phyloP scores from a whole-genome alignment of 2,113 vertebrate genomes.

The Apodemus speciosus region DNA sequence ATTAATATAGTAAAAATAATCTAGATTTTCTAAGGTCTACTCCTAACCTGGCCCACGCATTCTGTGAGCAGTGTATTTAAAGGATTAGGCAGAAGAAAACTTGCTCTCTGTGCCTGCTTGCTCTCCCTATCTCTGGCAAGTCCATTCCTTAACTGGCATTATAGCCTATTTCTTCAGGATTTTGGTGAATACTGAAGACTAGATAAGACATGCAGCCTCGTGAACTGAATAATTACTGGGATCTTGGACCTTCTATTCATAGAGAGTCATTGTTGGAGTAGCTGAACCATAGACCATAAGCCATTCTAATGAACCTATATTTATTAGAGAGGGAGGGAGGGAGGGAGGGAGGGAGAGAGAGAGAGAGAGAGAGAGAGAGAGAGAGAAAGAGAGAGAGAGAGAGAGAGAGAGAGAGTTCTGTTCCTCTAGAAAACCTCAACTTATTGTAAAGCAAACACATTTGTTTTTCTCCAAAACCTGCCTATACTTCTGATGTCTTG shows the following conservation, averaged over 20 bases:
- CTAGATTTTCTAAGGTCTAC: not conserved
- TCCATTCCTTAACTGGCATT: not conserved
- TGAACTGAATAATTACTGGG: not conserved
- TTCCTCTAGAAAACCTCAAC: not conserved
- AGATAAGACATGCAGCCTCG: not conserved
- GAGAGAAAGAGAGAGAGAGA: no score
- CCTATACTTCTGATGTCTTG: not conserved
- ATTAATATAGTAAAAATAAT: no score
- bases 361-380: no score
- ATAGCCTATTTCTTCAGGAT: not conserved
- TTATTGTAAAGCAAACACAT: not conserved
- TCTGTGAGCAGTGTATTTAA: not conserved
- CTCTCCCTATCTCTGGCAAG: not conserved
- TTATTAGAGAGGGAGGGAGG: no score
- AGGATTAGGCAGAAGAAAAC: not conserved
- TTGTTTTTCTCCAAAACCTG: not conserved
- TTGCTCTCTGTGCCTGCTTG: not conserved
- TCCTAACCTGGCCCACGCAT: not conserved
- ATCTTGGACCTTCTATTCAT: not conserved
- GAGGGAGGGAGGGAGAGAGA: no score
- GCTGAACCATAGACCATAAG: not conserved
- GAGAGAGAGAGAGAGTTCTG: not conserved
- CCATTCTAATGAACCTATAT: not conserved
- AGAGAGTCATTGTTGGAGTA: not conserved
- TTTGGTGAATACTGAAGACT: not conserved